These are phyloP conservation scores for Prochilodus magdalenae DNA, from an alignment of 2,113 vertebrate species.

Conservation along the genomic window DNA sequence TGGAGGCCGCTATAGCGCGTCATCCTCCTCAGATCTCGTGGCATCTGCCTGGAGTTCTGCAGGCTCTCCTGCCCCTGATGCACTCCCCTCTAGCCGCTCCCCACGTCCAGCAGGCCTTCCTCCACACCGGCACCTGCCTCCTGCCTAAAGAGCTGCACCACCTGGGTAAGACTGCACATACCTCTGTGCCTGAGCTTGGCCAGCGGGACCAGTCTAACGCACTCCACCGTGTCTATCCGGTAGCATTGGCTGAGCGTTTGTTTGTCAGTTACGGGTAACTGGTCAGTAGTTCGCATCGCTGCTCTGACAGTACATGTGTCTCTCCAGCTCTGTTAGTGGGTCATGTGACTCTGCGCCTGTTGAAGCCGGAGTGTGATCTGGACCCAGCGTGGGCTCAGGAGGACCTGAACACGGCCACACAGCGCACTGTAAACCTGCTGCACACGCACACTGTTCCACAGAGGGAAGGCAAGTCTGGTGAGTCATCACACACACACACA, in stretches of 20 bases:
- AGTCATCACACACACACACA: slow-evolving; percentile 37
- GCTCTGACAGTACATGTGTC: neutral
- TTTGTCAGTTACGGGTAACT: too few species aligned
- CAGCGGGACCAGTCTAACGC: too few species aligned
- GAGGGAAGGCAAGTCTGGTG: slow-evolving; percentile 79
- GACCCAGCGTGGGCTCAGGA: slow-evolving; percentile 92
- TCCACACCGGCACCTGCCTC: slow-evolving; percentile 86
- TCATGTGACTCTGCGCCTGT: slow-evolving; percentile 90
- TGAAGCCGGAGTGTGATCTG: slow-evolving; percentile 91
- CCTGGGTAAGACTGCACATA: slow-evolving; percentile 77
- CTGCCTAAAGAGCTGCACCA: slow-evolving; percentile 85
- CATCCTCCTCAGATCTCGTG: slow-evolving; percentile 83
- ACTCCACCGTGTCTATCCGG: too few species aligned
- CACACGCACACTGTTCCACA: slow-evolving; percentile 83
- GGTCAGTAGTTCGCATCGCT: neutral
- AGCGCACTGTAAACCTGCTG: slow-evolving; percentile 83
- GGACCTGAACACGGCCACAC: slow-evolving; percentile 83
- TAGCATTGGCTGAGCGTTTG: too few species aligned
- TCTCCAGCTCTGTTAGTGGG: slow-evolving; percentile 86
- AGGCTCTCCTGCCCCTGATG: slow-evolving; percentile 87
- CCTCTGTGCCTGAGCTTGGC: too few species aligned
- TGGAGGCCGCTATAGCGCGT: slow-evolving; percentile 81
- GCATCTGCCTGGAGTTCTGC: slow-evolving; percentile 86
- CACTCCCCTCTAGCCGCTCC: slow-evolving; percentile 92
- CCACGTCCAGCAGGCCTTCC: slow-evolving; percentile 81